A percentile compares a stretch with the other conserved stretches of the same genome.
Conservation (phyloP, 2,888 invertebrate species). For the Pyralis farinalis region DNA sequence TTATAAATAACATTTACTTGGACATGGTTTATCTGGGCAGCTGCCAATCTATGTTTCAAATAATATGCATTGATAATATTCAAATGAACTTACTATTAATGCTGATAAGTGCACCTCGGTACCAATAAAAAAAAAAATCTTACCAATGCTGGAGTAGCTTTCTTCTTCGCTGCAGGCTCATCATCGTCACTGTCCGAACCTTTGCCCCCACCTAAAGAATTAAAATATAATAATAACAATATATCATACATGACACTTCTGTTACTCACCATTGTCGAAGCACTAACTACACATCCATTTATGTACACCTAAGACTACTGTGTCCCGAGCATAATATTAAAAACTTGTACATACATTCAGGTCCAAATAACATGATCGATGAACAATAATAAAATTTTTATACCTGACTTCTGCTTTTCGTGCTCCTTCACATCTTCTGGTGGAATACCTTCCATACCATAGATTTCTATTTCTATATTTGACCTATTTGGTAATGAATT, state of each 20-base stretch:
- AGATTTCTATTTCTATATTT: slow-evolving; percentile 99
- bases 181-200: slow-evolving; percentile 92
- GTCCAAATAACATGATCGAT: slow-evolving; percentile 50
- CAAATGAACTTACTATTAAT: slow-evolving; percentile 8
- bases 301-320: slow-evolving; percentile 50
- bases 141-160: slow-evolving; percentile 82
- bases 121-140: slow-evolving; percentile 23
- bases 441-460: slow-evolving; percentile 99
- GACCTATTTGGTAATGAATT: slow-evolving; percentile 98
- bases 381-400: slow-evolving; percentile 16
- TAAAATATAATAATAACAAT: slow-evolving; percentile 7
- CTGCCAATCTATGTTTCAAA: background rate
- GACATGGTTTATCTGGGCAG: background rate
- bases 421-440: slow-evolving; percentile 96
- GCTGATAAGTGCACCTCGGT: slow-evolving; percentile 1
- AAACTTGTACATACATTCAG: slow-evolving; percentile 65
- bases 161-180: slow-evolving; percentile 89
- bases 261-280: slow-evolving; percentile 35
- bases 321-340: slow-evolving; percentile 57
- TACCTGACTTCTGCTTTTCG: slow-evolving; percentile 90
- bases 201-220: slow-evolving; percentile 81
- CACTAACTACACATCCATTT: slow-evolving; percentile 61
- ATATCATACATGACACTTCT: slow-evolving; percentile 11
- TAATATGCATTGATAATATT: slow-evolving; percentile 2
- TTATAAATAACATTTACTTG: background rate